Base-by-base conservation (phyloP, 1,140 invertebrate species). In the Anoplolepis gracilipes region DNA sequence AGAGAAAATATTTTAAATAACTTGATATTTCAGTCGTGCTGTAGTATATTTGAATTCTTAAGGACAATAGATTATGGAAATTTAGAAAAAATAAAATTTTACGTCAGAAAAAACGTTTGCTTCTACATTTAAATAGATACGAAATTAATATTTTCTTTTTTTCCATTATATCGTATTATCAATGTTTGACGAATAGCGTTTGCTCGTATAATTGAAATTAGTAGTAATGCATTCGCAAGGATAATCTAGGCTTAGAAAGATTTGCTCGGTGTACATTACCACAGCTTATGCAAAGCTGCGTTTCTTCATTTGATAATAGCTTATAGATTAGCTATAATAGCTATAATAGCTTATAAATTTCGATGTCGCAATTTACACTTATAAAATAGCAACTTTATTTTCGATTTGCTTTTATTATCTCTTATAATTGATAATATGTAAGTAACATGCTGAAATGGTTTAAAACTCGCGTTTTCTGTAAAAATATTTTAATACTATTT, bases 181-280 rank as follows among this genome's bases (percentile, higher is more conserved):
- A 13, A 36, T 55, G 49, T 13, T 55, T 7, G 16, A 73, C 4
- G 6, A 73, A 55, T 25, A 2, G 36, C 36, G 16, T 10, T 64
- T 22, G 30, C 28, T 62, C 25, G 13, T 33, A 16, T 46, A 77
- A 76, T 76, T 42, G 25, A 46, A 77, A 77, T 5, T 46, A 16
- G 55, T n/a, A 22, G 25, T 16, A 53, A 57, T 75, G 22, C 36
- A 10, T n/a, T 75, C 19, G 25, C 36, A 13, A 19, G 19, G 5
- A 62, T 61, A 36, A 76, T 59, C 36, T 22, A 25, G 10, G 5
- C 16, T 42, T 10, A 19, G n/a, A 36, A 55, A 57, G 49, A 33
- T 69, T 69, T 42, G 36, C 25, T 36, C 30, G 16, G 5, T 30
- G n/a, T 72, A 25, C 16, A 53, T 72, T 72, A 33, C 28, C n/a